Evolutionary conservation across 2,797 vertebrate species (phyloP).

Genomic region (Chrosomus eos): DNA sequence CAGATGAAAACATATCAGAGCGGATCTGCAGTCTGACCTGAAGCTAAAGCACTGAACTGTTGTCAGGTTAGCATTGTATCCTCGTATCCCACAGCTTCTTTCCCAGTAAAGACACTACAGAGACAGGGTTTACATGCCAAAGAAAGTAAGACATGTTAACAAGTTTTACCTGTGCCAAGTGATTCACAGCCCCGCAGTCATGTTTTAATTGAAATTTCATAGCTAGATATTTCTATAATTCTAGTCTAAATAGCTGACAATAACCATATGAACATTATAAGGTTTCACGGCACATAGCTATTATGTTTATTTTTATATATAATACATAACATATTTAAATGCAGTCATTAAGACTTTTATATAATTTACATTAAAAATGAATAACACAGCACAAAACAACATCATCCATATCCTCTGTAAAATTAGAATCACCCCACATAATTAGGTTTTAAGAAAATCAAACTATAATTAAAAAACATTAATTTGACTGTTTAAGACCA

Average conservation of each 20-base stretch:
- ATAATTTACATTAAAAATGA: not conserved
- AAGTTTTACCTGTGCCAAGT: constrained; percentile 9
- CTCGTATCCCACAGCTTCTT: not conserved
- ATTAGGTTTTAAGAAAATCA: constrained; percentile 10
- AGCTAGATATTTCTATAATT: not conserved
- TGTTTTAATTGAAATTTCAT: not conserved
- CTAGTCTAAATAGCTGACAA: not conserved
- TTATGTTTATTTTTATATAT: not conserved
- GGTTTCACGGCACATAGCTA: not conserved
- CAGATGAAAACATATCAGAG: constrained; percentile 32
- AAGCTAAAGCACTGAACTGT: constrained; percentile 21
- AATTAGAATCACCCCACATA: not conserved
- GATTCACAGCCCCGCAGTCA: not conserved
- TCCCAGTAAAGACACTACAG: constrained; percentile 16
- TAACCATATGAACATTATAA: not conserved
- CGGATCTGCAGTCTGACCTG: not conserved
- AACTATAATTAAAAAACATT: not conserved
- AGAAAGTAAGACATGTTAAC: not conserved
- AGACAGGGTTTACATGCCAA: not conserved
- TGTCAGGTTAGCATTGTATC: constrained; percentile 5
- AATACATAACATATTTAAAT: not conserved
- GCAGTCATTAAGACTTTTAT: not conserved
- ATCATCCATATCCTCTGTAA: not conserved
- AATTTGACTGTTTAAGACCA: not conserved
- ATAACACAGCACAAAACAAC: not conserved